Conservation (phyloP, 2,113 vertebrate species). For the Nerophis lumbriciformis region DNA sequence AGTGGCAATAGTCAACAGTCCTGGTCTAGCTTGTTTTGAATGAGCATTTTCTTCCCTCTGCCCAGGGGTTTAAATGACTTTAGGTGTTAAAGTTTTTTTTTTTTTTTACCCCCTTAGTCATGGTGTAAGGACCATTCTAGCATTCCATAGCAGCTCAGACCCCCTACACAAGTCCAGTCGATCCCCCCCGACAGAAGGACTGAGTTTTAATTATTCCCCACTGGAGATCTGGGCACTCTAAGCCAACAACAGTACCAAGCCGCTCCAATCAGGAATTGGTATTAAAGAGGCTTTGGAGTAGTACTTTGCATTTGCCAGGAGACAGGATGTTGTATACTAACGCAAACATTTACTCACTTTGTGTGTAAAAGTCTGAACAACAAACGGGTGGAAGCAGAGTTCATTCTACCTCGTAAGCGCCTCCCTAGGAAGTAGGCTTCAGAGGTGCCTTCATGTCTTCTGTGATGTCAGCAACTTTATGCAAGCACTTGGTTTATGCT, state of each 20-base stretch:
- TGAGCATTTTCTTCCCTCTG: constrained; percentile 12
- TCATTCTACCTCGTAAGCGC: constrained; percentile 62
- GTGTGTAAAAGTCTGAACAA: constrained; percentile 40
- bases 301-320: constrained; percentile 51
- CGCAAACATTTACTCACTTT: constrained; percentile 58
- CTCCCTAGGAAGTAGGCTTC: constrained; percentile 30
- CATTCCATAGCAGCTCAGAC: constrained; percentile 70
- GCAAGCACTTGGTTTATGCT: constrained; percentile 23
- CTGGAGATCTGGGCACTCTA: constrained; percentile 50
- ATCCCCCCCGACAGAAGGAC: constrained; percentile 37
- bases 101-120: constrained; percentile 23
- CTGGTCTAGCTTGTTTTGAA: constrained; percentile 13
- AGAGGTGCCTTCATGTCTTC: constrained; percentile 9
- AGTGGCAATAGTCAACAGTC: neutral
- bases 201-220: constrained; percentile 62
- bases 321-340: constrained; percentile 37
- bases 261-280: constrained; percentile 57
- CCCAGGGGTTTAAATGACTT: constrained; percentile 28
- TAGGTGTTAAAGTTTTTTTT: constrained; percentile 4
- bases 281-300: constrained; percentile 58
- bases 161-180: constrained; percentile 37
- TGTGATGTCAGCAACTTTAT: constrained; percentile 20
- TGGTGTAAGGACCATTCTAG: constrained; percentile 40
- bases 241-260: constrained; percentile 60
- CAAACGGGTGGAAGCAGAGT: constrained; percentile 36